Base-by-base conservation (phyloP, 2,888 invertebrate species). In the Aporophyla lueneburgensis region DNA sequence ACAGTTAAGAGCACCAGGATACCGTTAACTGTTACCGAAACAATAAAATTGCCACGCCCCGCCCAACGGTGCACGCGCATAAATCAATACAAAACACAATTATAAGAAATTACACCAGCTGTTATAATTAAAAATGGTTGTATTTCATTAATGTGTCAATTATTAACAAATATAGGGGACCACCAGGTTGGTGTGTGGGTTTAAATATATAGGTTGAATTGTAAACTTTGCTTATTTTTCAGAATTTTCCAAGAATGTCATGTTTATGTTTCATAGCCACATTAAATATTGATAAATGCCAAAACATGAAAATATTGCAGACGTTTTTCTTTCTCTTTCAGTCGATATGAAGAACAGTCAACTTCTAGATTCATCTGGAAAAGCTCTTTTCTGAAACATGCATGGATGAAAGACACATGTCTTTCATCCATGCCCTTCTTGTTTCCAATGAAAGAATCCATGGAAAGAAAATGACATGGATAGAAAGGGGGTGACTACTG, bases 1-100 rank as follows among this genome's bases (percentile, higher is more conserved):
- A 67, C 78, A 68, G 75, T 76, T 81, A 83, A 80, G 80, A 71
- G 61, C 76, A 72, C 24, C 68, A 62, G 73, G 56, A 73, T 89
- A 89, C 92, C 90, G 92, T 92, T 93, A 92, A 82, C 87, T 87
- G 88, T 85, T 89, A 89, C 88, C 89, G 91, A 91, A 94, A 96
- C 95, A 95, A 96, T 95, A 94, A 95, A 95, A 95, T 94, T 93
- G 93, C 90, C 87, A 85, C 88, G 90, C 85, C 89, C 93, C 91
- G 88, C 93, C 93, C 93, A 92, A 91, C 82, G 87, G 85, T 82
- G 87, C 84, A 75, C 74, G 83, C 86, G 87, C 89, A 95, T 96
- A 95, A 95, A 96, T 96, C 96, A 95, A 91, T 86, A 91, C 89
- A 92, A 92, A 93, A 92, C 92, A 95, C 94, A 95, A 95, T 96